Evolutionary conservation across 2,888 invertebrate species (phyloP), one percentile per base, ranked within the genome.

Genomic region (Polymixis flavicincta): DNA sequence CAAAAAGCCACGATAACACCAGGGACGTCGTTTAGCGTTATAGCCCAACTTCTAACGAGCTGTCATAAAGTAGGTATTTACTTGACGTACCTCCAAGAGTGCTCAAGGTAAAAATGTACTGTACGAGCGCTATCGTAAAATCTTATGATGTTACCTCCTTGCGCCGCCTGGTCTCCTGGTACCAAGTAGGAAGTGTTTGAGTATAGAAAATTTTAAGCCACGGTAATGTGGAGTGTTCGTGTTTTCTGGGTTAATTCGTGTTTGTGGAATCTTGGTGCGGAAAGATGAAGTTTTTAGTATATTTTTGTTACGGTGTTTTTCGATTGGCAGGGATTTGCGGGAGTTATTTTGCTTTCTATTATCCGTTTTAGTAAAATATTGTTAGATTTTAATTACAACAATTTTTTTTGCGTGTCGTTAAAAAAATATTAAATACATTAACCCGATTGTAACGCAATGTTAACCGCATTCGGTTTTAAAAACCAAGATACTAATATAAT

Each of bases 41-140:
- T 92, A 92, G 91, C 90, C 93, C 69, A 95, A 96, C 92, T 96
- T 95, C 92, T 95, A 95, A 96, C 95, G 95, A 95, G 94, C 87
- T 89, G 92, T 90, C 94, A 93, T 96, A 95, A 96, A 96, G 91
- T 93, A 91, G 89, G 91, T 94, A 94, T 95, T 95, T 95, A 95
- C 95, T 94, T 90, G 92, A 91, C 91, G 94, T 91, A 92, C 92
- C 91, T 92, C 83, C 87, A 84, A 71, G 71, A 73, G 74, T 84
- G 85, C 83, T 87, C 74, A 85, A 91, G 89, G 92, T 91, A 92
- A 92, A 92, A 93, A 92, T 90, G 89, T 91, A 86, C 86, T 73
- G 80, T 76, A 83, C 72, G 85, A 75, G 78, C 82, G 80, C 84
- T 89, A 90, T 91, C 94, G 89, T 94, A 92, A 94, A 95, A 93